Conservation (phyloP, 2,888 invertebrate genomes). For the Diaprepes abbreviatus region DNA sequence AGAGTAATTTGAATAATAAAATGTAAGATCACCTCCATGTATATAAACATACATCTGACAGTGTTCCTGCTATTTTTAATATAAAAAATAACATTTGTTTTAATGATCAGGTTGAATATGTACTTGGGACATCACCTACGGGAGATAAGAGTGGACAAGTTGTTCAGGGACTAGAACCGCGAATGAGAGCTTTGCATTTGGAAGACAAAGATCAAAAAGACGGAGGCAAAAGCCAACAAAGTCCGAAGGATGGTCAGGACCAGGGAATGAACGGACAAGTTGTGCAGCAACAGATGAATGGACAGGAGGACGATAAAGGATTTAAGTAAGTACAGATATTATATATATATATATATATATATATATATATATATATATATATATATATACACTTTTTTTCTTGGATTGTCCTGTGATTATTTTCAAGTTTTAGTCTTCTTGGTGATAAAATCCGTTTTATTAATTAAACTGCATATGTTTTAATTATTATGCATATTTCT, state of each 20-base stretch:
- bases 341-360: too few species aligned
- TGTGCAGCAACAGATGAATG: slow-evolving; percentile 57
- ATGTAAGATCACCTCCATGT: too few species aligned
- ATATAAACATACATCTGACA: too few species aligned
- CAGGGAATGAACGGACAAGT: slow-evolving; percentile 65
- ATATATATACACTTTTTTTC: too few species aligned
- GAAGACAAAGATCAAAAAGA: slow-evolving; percentile 74
- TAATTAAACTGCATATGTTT: too few species aligned
- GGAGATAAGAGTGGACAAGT: slow-evolving; percentile 70
- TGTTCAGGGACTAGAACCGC: slow-evolving; percentile 71
- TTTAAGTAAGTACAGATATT: too few species aligned
- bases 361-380: too few species aligned
- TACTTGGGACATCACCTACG: slow-evolving; percentile 92
- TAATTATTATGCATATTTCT: too few species aligned
- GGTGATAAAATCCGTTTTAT: too few species aligned
- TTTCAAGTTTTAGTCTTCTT: too few species aligned
- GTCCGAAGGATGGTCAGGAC: slow-evolving; percentile 66
- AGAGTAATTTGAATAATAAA: too few species aligned
- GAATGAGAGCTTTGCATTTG: slow-evolving; percentile 76
- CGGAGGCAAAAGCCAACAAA: slow-evolving; percentile 71
- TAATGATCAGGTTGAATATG: slow-evolving; percentile 79
- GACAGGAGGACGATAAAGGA: slow-evolving; percentile 81
- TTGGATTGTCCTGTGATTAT: too few species aligned
- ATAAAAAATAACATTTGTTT: slow-evolving; percentile 1
- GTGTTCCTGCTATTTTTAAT: slow-evolving; percentile 5